Percentiles rank a stretch among this genome's conserved stretches.
Conservation (phyloP, 2,797 vertebrate species). For the Hydrolagus colliei region DNA sequence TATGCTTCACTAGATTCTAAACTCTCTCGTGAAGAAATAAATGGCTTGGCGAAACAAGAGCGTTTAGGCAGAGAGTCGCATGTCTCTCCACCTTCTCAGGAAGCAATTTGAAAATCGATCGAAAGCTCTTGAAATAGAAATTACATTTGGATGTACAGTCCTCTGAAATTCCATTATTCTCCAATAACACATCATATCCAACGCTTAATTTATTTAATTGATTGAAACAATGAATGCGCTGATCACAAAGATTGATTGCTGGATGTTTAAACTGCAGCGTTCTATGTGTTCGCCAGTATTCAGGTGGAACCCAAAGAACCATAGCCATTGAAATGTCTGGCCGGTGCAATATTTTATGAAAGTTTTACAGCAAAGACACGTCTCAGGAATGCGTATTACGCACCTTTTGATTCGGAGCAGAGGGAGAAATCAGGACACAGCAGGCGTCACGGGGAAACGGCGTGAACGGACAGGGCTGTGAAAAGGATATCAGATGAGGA, state of each 20-base stretch:
- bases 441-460: no score
- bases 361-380: no score
- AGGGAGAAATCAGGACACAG: no score
- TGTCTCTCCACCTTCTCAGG: neutral
- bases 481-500: no score
- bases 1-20: neutral
- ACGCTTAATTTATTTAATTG: neutral
- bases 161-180: neutral
- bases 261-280: neutral
- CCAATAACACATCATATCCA: neutral
- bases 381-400: no score
- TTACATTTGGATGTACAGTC: neutral
- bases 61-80: neutral
- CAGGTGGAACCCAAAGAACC: neutral
- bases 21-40: neutral
- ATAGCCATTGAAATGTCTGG: neutral
- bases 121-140: neutral
- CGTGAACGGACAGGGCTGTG: no score
- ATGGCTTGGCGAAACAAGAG: neutral
- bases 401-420: no score
- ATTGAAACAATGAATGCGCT: neutral
- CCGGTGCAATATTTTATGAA: no score
- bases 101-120: slow-evolving; percentile 6
- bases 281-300: no score
- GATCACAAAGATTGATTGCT: neutral